Percentiles rank a stretch among this genome's conserved stretches.
phyloP scores from a whole-genome alignment of 2,113 vertebrate genomes.

The Serilophus lunatus region DNA sequence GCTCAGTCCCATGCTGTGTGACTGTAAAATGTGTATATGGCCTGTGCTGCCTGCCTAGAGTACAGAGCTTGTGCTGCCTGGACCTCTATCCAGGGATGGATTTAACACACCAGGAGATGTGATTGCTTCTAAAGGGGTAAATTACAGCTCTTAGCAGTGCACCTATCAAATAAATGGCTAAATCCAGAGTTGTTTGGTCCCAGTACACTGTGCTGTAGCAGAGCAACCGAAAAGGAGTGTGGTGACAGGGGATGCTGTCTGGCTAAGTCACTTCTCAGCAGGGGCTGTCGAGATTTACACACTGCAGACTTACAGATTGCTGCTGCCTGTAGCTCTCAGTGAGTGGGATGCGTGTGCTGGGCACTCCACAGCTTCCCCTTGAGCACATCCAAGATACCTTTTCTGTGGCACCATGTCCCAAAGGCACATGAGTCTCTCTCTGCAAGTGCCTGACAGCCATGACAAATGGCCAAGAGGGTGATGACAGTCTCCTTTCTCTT shows the following conservation, averaged over 20 bases:
- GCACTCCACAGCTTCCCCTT: fast-evolving
- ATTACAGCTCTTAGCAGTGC: neutral
- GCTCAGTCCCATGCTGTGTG: neutral
- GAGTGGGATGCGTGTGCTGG: fast-evolving
- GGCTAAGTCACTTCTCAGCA: neutral
- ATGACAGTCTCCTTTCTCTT: neutral
- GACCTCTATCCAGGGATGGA: neutral
- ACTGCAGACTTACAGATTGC: neutral
- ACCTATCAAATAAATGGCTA: neutral
- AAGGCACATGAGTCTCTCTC: neutral
- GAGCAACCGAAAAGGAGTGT: neutral
- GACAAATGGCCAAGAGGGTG: neutral
- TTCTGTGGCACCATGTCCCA: neutral
- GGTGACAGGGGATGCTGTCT: neutral
- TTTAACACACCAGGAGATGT: neutral
- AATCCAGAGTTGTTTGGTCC: neutral
- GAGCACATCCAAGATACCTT: neutral
- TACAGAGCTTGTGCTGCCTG: neutral
- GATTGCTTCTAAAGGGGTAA: neutral
- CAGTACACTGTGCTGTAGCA: neutral
- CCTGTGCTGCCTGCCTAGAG: fast-evolving
- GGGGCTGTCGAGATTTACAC: neutral
- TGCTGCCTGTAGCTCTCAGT: neutral
- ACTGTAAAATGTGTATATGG: neutral
- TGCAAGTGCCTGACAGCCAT: fast-evolving